Percentiles rank a stretch among this genome's conserved stretches.
These are phyloP conservation scores for Cyclina sinensis DNA, from an alignment of 1,140 invertebrate species.

Conservation along the genomic window DNA sequence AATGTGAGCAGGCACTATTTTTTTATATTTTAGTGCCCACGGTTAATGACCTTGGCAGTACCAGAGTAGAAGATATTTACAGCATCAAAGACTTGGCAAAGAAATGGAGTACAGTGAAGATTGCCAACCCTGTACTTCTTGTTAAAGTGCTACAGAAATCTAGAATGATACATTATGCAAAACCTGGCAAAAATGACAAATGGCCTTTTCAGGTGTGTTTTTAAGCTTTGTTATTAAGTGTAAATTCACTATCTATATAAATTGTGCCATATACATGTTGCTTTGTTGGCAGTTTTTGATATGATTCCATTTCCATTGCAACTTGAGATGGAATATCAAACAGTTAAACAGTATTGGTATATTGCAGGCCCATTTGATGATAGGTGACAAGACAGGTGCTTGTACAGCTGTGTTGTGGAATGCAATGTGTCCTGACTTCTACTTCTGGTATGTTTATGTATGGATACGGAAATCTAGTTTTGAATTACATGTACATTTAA, in stretches of 20 bases:
- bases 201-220: slow-evolving; percentile 77
- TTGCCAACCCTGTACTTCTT: slow-evolving; percentile 67
- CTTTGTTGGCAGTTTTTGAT: too few species aligned
- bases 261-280: too few species aligned
- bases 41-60: slow-evolving; percentile 9
- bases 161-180: slow-evolving; percentile 74
- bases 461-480: too few species aligned
- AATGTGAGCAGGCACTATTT: slow-evolving; percentile 13
- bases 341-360: background rate
- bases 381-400: slow-evolving; percentile 72
- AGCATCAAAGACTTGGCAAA: slow-evolving; percentile 68
- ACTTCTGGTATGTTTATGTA: slow-evolving; percentile 69
- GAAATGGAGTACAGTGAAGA: slow-evolving; percentile 61
- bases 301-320: too few species aligned
- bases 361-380: slow-evolving; percentile 71
- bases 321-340: background rate
- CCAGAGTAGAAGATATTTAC: slow-evolving; percentile 51
- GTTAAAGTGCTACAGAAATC: slow-evolving; percentile 71
- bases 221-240: too few species aligned
- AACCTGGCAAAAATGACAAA: slow-evolving; percentile 70
- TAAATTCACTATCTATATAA: too few species aligned
- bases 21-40: background rate
- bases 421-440: slow-evolving; percentile 59
- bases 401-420: slow-evolving; percentile 77
- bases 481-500: too few species aligned